Percentiles rank a stretch among this genome's conserved stretches.
phyloP scores from a whole-genome alignment of 2,888 invertebrate species.

The Clepsis dumicolana region DNA sequence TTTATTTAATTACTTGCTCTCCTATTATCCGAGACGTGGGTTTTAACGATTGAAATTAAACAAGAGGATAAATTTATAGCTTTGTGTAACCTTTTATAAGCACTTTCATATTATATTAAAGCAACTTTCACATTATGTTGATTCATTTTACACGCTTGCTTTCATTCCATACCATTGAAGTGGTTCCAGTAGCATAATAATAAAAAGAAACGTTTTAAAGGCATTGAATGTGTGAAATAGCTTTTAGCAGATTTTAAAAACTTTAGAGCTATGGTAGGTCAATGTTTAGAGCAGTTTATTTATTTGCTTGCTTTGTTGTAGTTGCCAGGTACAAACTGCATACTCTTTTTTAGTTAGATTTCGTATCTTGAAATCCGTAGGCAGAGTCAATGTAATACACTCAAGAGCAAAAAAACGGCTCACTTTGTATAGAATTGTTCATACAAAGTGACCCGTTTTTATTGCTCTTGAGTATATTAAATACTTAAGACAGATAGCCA shows the following conservation, averaged over 20 bases:
- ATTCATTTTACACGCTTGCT: background rate
- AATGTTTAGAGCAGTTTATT: too few relatives aligned
- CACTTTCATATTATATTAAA: background rate
- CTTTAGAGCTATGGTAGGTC: too few relatives aligned
- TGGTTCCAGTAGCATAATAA: background rate
- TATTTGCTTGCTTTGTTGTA: too few relatives aligned
- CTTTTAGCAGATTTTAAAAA: background rate
- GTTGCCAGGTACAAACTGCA: too few relatives aligned
- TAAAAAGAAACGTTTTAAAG: background rate
- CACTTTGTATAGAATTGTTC: too few relatives aligned
- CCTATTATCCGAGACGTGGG: constrained; percentile 6
- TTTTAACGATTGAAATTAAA: constrained; percentile 11
- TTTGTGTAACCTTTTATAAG: background rate
- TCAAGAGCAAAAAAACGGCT: too few relatives aligned
- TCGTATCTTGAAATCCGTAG: too few relatives aligned
- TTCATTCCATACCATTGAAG: background rate
- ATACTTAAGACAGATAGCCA: too few relatives aligned
- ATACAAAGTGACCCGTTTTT: too few relatives aligned
- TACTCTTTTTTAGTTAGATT: too few relatives aligned
- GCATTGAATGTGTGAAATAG: background rate
- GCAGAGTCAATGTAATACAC: too few relatives aligned
- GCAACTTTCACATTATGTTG: background rate
- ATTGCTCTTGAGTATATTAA: too few relatives aligned
- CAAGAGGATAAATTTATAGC: background rate
- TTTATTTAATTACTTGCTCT: constrained; percentile 18